Conservation (phyloP, 2,113 vertebrate genomes). For the Eudyptes chrysolophus region DNA sequence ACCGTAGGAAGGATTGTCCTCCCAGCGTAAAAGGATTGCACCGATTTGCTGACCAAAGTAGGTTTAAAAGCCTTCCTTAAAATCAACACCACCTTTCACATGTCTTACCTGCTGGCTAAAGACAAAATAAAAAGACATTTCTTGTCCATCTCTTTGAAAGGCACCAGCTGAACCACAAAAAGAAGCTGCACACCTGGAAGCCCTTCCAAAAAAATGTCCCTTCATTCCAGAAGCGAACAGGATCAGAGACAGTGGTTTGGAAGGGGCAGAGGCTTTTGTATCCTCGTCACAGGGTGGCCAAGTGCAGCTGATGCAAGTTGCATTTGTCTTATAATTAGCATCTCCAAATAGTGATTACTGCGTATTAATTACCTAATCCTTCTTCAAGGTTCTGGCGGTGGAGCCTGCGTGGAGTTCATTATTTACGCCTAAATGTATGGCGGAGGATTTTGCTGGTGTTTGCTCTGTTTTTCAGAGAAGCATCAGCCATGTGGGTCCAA, state of each 20-base stretch:
- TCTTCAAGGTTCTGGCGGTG: neutral
- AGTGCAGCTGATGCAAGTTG: neutral
- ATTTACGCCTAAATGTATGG: too few species aligned
- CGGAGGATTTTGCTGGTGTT: neutral
- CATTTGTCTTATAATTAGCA: too few species aligned
- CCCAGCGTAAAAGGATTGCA: neutral
- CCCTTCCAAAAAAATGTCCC: neutral
- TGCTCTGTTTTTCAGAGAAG: neutral
- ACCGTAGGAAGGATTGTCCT: neutral
- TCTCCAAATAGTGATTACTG: neutral
- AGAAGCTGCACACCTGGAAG: neutral
- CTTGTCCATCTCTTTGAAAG: neutral
- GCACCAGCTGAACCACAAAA: neutral
- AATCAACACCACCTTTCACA: neutral
- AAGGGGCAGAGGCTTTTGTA: neutral
- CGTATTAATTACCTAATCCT: neutral
- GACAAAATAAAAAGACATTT: neutral
- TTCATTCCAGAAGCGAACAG: neutral
- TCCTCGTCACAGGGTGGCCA: neutral
- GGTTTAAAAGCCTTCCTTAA: neutral
- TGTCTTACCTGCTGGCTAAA: neutral
- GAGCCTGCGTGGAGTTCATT: neutral
- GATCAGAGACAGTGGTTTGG: neutral
- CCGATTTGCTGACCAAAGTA: neutral
- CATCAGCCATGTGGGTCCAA: neutral